Evolutionary conservation across 2,888 invertebrate species (phyloP), one percentile per base, ranked within the genome.

Genomic region (Malacosoma neustria): DNA sequence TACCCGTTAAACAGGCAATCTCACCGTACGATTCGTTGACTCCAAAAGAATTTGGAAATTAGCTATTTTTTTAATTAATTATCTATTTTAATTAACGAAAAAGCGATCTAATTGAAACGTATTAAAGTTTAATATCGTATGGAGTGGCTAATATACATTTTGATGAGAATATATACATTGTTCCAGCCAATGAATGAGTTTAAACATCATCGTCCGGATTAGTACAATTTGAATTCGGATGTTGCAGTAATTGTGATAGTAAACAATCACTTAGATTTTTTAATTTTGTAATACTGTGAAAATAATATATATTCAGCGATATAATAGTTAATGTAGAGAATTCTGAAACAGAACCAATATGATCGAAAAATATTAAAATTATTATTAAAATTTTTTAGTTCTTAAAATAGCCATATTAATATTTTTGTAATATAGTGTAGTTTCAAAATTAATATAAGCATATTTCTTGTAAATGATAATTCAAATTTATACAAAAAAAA

Each of bases 61-160:
- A 68, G 61, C 71, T 62, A 61, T 68, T 70, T 75, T 72, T 71
- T 75, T 72, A 81, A 77, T 80, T 80, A 81, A 79, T 79, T 79
- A 80, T 71, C 71, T 69, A 68, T 62, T 70, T 68, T 70, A 65
- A 56, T 42, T 41, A 38, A 38, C 14, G 38, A 14, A 66, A 61
- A 59, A 49, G 56, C 39, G 42, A 42, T 51, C 55, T 47, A 69
- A 61, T 54, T 11, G 0, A 2, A 29, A 29, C 7, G 0, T 0
- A 1, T 38, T 64, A 74, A 57, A 50, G 58, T 61, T 39, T 39
- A 57, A 51, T 57, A 41, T 43, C 39, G 41, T 46, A 43, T 33
- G 34, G 41, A 38, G 37, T 34, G 45, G 46, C 34, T 45, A 55
- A 48, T 57, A 52, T 46, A 29, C 38, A 48, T 57, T 68, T 65